Base-by-base conservation (phyloP, 2,113 vertebrate species). In the Ardeotis arabs region DNA sequence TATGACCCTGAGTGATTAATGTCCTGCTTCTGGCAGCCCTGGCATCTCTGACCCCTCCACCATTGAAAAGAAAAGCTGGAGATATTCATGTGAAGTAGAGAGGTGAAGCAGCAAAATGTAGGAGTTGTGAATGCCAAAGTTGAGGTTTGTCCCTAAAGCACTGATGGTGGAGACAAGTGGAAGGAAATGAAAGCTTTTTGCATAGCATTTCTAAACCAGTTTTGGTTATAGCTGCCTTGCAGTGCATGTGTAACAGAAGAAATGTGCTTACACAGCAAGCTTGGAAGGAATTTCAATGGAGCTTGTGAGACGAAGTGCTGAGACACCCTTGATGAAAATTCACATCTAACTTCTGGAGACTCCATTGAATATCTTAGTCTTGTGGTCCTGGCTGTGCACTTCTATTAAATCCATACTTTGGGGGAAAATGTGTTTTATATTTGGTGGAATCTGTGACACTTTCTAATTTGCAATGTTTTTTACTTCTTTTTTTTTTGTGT, bases 391-490 rank as follows among this genome's bases (percentile, higher is more conserved):
- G 62, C 69, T 86, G 1, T 69, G 50, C 47, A 53, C 66, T 73
- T 66, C 59, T 63, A 10, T 55, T 67, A n/a, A 70, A 83, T 53
- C 74, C 85, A 16, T 49, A 14, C 19, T 79, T 59, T 19, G 25
- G 33, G 90, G 24, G 0, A 24, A 94, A 84, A 83, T 75, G 82
- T 87, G 81, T 49, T 84, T 84, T 84, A 84, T 96, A 2, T 93
- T 90, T 70, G 63, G 49, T 90, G 63, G 49, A 86, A 73, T 87
- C 45, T 77, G 31, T 83, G 59, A 56, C 59, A 3, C 7, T 58
- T 75, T 77, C 79, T 96, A 96, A 97, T 66, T 72, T 62, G 18
- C 59, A 35, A 78, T 96, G 35, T 88, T 94, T 94, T 85, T 93
- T 10, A 6, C 70, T 41, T 75, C 3, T 84, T 93, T 70, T 79